Evolutionary conservation across 2,797 vertebrate genomes (phyloP), one percentile per base, ranked within the genome.

Genomic region (Rhynchotus rufescens): DNA sequence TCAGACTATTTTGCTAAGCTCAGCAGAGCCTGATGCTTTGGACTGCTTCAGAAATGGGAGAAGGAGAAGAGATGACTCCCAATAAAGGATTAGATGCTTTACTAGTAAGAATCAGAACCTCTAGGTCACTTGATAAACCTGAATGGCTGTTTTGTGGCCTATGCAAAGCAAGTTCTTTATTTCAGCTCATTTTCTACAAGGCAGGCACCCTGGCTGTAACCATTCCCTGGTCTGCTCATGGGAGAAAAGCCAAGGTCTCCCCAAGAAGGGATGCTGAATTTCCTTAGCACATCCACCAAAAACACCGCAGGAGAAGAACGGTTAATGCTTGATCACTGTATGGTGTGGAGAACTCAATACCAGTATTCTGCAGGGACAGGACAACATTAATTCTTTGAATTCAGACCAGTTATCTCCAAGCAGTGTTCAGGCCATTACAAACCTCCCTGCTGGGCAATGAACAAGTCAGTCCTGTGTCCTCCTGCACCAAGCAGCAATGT

Each of bases 401-500:
- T 94, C 60, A 77, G 88, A 83, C 78, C 57, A 90, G 30, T 89
- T 92, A 60, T 30, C 71, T 89, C 65, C 51, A 44, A 93, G 78
- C 68, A 89, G 64, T 64, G 88, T 87, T 75, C 73, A 89, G 80
- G 85, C 71, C 47, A 92, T 73, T 61, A 89, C 68, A 94, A 88
- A 79, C 49, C 66, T 92, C 82, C 81, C 76, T 91, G 62, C 15
- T 62, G 80, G 80, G 72, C 1, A 1, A 61, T 71, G 94, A 94
- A 90, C 56, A 74, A 82, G 61, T 52, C 54, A 92, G 22, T 72
- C 72, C 34, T 59, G 36, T 67, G 88, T 68, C 28, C 65, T 66
- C 57, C 42, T 80, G 80, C 47, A 54, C 67, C 77, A 74, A 62
- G 52, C 3, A 84, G 60, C 68, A 88, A 19, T 2, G 6, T 0